Evolutionary conservation across 2,113 vertebrate genomes (phyloP), one percentile per base, ranked within the genome.

Genomic region (Onychorhynchus coronatus): DNA sequence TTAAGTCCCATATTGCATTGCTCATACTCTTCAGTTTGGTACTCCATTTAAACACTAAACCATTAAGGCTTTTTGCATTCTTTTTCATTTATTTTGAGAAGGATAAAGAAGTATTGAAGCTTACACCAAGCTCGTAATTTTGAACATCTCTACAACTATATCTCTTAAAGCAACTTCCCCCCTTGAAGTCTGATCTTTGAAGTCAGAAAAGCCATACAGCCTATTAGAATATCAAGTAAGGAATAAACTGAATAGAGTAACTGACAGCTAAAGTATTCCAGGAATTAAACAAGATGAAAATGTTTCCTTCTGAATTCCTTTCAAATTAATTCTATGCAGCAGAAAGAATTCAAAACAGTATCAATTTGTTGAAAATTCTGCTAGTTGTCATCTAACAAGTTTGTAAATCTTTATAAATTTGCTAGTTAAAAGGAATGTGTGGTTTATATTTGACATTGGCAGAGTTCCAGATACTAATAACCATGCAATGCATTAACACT

Each of bases 311-410:
- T 44, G 14, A 49, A 88, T 82, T 78, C 56, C 23, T 87, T 95
- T 91, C 74, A 94, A 89, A 66, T 85, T 73, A 79, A 82, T 85
- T 76, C 74, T 14, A 3, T 39, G 30, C 22, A 66, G 53, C 37
- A 89, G 70, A 89, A 94, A 58, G 31, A 85, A 76, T 79, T 91
- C 62, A 88, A 89, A 94, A 75, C 12, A 91, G 41, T 91, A 91
- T 37, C 4, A 68, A 68, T 72, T 82, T 94, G 84, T 67, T 75
- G n/a, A 95, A 94, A 76, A 79, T 61, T 89, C 77, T 86, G 59
- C 27, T 80, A 84, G 37, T 28, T 89, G 66, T 68, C 62, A 85
- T 56, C 58, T 83, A 79, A 53, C 6, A 53, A 65, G 56, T 87
- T 74, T 78, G 44, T 41, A 91, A 91, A 92, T 79, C 72, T 90